Base-by-base conservation (phyloP, 92 coral and sea anemone species). In the Actinernus sp. region DNA sequence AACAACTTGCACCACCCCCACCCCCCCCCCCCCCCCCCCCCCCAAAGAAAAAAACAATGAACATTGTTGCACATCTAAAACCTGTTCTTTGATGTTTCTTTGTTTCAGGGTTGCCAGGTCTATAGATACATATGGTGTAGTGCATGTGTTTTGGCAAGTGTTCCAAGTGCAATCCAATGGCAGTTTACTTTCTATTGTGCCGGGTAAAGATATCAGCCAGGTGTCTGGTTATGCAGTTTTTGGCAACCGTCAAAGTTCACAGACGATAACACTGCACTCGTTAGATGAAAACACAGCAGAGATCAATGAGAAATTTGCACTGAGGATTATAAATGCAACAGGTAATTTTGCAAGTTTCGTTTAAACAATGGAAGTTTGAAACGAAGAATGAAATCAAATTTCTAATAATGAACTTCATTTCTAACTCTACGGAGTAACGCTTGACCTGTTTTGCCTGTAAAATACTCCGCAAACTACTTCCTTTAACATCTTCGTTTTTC, bases 251-350 rank as follows among this genome's bases (percentile, higher is more conserved):
- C 51, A 23, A 6, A 4, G 26, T 4, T 44, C 73, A 3, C 52
- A 72, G 26, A 28, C 26, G 31, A 83, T 95, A 20, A 63, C 9
- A 17, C 13, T 95, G 48, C 71, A 70, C 48, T 75, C 93, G 3
- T 25, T 32, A 5, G 12, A 79, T 26, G 99, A 95, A 45, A 61
- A 74, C 18, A 39, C 78, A 9, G 99, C 99, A 19, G 99, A 95
- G 64, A 58, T 83, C 50, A 82, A 82, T 45, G 99, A 95, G 53
- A 39, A 73, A 24, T 95, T 95, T 68, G 89, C 71, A 19, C 74
- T 95, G 22, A 68, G 51, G 33, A 87, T 95, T 39, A 44, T 83
- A 0, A 95, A 95, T 59, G 90, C 92, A n/a, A 91, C 97, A 63
- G 99, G 99, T 91, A 54, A 45, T 25, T 20, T 51, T 51, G 2